A percentile compares a stretch with the other conserved stretches of the same genome.
Conservation (phyloP, 2,113 vertebrate species). For the Rhadina sibilatrix region DNA sequence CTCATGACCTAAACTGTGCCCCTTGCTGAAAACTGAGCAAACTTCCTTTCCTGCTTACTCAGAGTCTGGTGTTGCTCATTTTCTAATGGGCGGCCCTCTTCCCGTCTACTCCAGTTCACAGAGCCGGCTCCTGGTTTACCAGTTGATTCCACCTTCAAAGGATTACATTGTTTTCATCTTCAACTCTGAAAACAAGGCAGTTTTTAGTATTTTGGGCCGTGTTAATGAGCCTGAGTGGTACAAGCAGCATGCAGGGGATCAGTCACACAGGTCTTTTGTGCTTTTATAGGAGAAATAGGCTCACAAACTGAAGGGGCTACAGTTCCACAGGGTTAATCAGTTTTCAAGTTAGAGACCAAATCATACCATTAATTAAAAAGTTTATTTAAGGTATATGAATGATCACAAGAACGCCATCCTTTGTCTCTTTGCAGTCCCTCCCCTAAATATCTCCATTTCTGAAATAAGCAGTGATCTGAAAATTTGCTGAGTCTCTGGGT, state of each 20-base stretch:
- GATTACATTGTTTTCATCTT: neutral
- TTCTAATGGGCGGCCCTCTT: neutral
- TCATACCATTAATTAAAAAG: neutral
- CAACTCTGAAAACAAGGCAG: neutral
- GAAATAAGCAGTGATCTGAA: neutral
- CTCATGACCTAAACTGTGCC: neutral
- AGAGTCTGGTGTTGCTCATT: neutral
- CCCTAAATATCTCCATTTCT: neutral
- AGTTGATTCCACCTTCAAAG: neutral
- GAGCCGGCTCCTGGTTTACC: neutral
- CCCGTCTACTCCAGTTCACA: neutral
- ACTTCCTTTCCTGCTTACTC: neutral
- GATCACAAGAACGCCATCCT: neutral
- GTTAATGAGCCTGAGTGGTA: neutral
- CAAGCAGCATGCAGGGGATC: neutral
- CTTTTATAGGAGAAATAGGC: neutral
- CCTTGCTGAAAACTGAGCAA: neutral
- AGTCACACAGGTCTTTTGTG: neutral
- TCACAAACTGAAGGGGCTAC: neutral
- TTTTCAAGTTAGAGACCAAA: neutral
- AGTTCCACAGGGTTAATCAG: neutral
- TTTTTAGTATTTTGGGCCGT: neutral
- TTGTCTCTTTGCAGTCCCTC: neutral
- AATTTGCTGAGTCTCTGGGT: neutral
- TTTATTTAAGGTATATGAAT: neutral